A percentile compares a stretch with the other conserved stretches of the same genome.
phyloP scores from a whole-genome alignment of 2,797 vertebrate genomes.

The Sebastes iracundus region DNA sequence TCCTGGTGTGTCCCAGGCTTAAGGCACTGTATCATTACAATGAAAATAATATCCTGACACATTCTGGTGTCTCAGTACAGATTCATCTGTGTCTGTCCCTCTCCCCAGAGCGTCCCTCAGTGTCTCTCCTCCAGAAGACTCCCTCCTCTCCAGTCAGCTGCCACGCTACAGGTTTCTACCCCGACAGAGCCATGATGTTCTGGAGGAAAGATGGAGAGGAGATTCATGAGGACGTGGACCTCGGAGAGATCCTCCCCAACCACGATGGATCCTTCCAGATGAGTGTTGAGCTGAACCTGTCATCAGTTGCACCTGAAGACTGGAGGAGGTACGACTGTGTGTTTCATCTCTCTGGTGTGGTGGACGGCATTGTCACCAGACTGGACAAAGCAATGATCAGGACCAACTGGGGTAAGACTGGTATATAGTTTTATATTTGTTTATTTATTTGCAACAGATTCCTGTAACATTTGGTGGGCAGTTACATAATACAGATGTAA shows the following conservation, averaged over 20 bases:
- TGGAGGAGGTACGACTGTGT: slow-evolving; percentile 40
- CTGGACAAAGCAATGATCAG: slow-evolving; percentile 11
- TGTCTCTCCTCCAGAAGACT: slow-evolving; percentile 52
- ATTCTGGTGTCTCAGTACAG: neutral
- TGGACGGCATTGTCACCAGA: neutral
- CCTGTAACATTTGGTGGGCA: neutral
- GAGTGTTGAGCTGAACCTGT: slow-evolving; percentile 6
- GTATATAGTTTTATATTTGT: too few relatives aligned
- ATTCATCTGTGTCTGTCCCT: neutral
- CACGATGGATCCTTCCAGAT: slow-evolving; percentile 40
- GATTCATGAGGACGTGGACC: neutral
- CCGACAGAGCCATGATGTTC: neutral
- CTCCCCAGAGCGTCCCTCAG: slow-evolving; percentile 14
- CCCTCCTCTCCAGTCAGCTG: slow-evolving; percentile 10
- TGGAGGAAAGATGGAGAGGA: slow-evolving; percentile 1
- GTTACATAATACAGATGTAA: too few relatives aligned
- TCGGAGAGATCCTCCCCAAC: slow-evolving; percentile 19
- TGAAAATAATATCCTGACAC: neutral
- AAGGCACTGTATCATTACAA: too few relatives aligned
- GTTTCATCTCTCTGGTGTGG: slow-evolving; percentile 16
- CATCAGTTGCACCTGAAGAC: neutral
- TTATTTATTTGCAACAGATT: neutral
- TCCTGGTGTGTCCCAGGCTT: too few relatives aligned
- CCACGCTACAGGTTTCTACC: neutral
- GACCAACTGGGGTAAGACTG: slow-evolving; percentile 4